A percentile compares a stretch with the other conserved stretches of the same genome.
These are phyloP conservation scores for Anarhynchus alexandrinus DNA, from an alignment of 2,113 vertebrate species.

Conservation along the genomic window DNA sequence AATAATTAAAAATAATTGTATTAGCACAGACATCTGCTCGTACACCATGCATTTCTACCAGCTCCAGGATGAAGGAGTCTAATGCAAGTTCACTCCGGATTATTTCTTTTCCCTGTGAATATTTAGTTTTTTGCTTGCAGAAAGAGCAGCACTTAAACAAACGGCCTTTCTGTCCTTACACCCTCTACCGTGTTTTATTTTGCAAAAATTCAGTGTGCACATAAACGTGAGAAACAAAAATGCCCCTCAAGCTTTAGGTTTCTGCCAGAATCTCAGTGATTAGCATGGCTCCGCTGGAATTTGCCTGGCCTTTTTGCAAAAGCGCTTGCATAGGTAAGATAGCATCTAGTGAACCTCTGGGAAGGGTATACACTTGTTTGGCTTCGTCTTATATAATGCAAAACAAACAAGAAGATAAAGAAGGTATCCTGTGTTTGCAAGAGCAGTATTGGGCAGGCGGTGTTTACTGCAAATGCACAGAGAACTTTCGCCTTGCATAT, in stretches of 20 bases:
- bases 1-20: background rate
- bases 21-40: background rate
- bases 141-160: background rate
- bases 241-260: background rate
- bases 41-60: background rate
- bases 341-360: constrained; percentile 53
- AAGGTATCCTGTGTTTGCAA: constrained; percentile 32
- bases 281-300: constrained; percentile 12
- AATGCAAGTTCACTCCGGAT: background rate
- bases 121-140: background rate
- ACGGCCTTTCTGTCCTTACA: background rate
- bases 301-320: constrained; percentile 7
- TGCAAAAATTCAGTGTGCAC: background rate
- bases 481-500: constrained; percentile 22
- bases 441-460: background rate
- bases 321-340: background rate
- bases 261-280: background rate
- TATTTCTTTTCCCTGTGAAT: background rate
- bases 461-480: constrained; percentile 20
- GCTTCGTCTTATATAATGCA: background rate
- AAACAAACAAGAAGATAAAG: constrained; percentile 53
- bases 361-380: constrained; percentile 30
- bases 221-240: background rate
- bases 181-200: background rate
- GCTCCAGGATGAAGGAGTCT: background rate